Evolutionary conservation across 2,888 invertebrate genomes (phyloP), one percentile per base, ranked within the genome.

Genomic region (Eucera pruinosa): DNA sequence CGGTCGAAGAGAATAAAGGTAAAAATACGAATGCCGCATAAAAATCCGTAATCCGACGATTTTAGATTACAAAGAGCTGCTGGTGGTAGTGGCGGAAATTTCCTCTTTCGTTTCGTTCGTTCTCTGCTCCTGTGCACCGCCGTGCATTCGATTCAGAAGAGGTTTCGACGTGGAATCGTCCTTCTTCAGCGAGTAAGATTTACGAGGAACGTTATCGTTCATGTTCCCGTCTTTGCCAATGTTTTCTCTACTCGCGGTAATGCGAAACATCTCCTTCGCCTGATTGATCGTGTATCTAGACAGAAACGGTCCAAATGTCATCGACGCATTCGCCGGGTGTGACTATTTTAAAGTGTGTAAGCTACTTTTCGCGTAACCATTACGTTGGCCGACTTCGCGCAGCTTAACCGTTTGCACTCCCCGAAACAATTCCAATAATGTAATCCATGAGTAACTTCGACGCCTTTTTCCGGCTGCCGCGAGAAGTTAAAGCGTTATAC

Each of bases 221-320:
- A 30, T 60, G 11, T 45, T 71, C 13, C 27, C 73, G 50, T 78
- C 77, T 43, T 57, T 67, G 1, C 13, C 64, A 41, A 36, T 45
- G 36, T 62, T 78, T 23, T 78, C 83, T 4, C 71, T 71, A 23
- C 43, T 75, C n/a, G 83, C 30, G 0, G 81, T 77, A 20, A 86
- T 81, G 25, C 85, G 80, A 33, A 89, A 83, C 47, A 89, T 87
- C 65, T 82, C 84, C 45, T 89, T 89, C 39, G 87, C 86, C 45
- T 85, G 88, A 58, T 72, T 76, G 36, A 89, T 82, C 25, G 83
- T 88, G 52, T 82, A 81, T 48, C 89, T 89, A 25, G 15, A 64
- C n/a, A 68, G 50, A 64, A 36, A 36, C 11, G 6, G 36, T 36
- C 6, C 36, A 36, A 36, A 9, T 36, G 36, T 36, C 9, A 36